Evolutionary conservation across 2,797 vertebrate genomes (phyloP), one percentile per base, ranked within the genome.

Genomic region (Melanotaenia parkinsoni): DNA sequence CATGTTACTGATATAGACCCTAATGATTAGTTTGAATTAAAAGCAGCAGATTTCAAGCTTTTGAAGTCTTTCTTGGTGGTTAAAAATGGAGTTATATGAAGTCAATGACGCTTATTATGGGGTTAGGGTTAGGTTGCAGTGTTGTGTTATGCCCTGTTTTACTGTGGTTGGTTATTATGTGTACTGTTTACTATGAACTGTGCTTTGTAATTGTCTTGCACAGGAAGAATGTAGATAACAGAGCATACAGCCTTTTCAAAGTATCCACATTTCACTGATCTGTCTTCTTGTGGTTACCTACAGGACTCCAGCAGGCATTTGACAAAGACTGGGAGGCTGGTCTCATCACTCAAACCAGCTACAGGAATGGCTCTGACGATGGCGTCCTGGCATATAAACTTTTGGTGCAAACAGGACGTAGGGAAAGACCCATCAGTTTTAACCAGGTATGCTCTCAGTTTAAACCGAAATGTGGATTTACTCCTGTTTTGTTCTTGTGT

Each of bases 381-480:
- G 97, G 96, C 1, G 94, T 99, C 67, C 91, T 99, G 80, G 98
- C 97, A 56, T 99, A 99, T 88, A 99, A 99, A 73, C 97, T 99
- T 58, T 85, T 99, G 88, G 96, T 98, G 74, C 98, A 99, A 89
- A 99, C 98, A 0, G 97, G 97, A 83, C 96, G 95, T 81, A 92
- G 95, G 11, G 97, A 98, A n/a, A 98, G 97, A 81, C 97, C 97
- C 67, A 93, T 97, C 80, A 97, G 97, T 89, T 85, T 96, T 81
- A 97, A 92, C 88, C 96, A 95, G 97, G 98, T 99, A 90, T 51
- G 47, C 47, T 22, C 8, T 4, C 3, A n/a, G 8, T 51, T 51
- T 1, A 51, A 51, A 22, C n/a, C 10, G 1, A 51, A 4, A 22
- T 22, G n/a, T 9, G 8, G n/a, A 51, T 26, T 51, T 72, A 54